Percentiles rank a stretch among this genome's conserved stretches.
Conservation (phyloP, 2,888 invertebrate genomes). For the Oscheius sp. region DNA sequence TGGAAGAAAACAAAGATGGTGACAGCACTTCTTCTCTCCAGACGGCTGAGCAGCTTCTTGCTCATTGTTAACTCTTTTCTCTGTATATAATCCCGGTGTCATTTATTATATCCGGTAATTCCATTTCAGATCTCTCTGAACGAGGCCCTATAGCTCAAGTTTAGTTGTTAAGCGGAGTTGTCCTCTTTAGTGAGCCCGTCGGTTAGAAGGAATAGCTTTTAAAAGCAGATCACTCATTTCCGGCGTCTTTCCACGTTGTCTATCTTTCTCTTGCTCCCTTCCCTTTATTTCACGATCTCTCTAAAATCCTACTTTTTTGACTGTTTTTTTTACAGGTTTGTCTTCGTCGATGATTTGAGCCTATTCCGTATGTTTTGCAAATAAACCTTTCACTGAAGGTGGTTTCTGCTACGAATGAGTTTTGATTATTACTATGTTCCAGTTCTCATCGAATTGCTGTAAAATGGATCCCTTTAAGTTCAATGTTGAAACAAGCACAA, state of each 20-base stretch:
- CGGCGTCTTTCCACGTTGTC: conserved; percentile 29
- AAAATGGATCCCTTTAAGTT: too few species aligned
- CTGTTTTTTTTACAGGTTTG: background rate
- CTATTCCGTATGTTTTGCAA: background rate
- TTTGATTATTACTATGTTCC: too few species aligned
- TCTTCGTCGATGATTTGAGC: background rate
- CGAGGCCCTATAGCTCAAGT: conserved; percentile 16
- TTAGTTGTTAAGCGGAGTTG: background rate
- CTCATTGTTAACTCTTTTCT: conserved; percentile 7
- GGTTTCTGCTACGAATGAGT: too few species aligned
- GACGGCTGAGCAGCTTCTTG: conserved; percentile 9
- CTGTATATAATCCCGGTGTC: conserved; percentile 15
- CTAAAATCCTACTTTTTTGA: conserved; percentile 6
- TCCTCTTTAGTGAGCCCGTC: conserved; percentile 6
- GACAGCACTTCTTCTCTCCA: background rate
- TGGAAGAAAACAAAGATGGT: background rate
- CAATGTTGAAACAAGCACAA: too few species aligned
- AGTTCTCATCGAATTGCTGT: too few species aligned
- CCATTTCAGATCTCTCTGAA: conserved; percentile 16
- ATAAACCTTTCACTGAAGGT: background rate
- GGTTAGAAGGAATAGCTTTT: conserved; percentile 16
- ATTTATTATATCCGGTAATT: conserved; percentile 9
- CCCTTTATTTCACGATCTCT: conserved; percentile 19
- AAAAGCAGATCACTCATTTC: conserved; percentile 6
- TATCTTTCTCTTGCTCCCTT: conserved; percentile 31